Conservation (phyloP, 2,113 vertebrate species). For the Dasypus novemcinctus region DNA sequence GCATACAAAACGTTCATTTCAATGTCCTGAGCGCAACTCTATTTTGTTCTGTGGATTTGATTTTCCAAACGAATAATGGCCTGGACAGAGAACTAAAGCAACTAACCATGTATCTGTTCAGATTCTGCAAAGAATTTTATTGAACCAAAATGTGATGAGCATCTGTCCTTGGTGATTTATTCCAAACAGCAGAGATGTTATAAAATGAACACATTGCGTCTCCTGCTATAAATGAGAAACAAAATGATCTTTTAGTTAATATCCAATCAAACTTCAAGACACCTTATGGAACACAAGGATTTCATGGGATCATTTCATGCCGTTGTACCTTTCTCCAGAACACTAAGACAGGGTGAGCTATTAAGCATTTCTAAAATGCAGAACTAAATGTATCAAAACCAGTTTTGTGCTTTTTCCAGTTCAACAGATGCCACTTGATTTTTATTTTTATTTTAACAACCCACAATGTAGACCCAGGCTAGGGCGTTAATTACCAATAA, state of each 20-base stretch:
- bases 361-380: slow-evolving; percentile 46
- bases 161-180: slow-evolving; percentile 75
- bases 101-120: slow-evolving; percentile 68
- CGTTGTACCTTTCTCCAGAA: slow-evolving; percentile 36
- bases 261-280: slow-evolving; percentile 59
- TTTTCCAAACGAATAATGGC: slow-evolving; percentile 79
- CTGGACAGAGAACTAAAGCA: slow-evolving; percentile 79
- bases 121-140: slow-evolving; percentile 79
- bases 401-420: slow-evolving; percentile 30
- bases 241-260: slow-evolving; percentile 73
- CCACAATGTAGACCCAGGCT: slow-evolving; percentile 53
- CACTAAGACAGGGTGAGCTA: not conserved
- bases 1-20: slow-evolving; percentile 76
- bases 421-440: slow-evolving; percentile 69
- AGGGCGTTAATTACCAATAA: slow-evolving; percentile 55
- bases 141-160: slow-evolving; percentile 76
- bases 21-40: slow-evolving; percentile 61
- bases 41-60: slow-evolving; percentile 74
- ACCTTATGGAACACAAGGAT: slow-evolving; percentile 51
- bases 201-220: slow-evolving; percentile 68
- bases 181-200: slow-evolving; percentile 67
- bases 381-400: not conserved
- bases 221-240: slow-evolving; percentile 69
- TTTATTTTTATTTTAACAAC: slow-evolving; percentile 68
- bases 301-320: slow-evolving; percentile 56